A percentile compares a stretch with the other conserved stretches of the same genome.
Conservation (phyloP, 30 jellyfish, hydroid and myxozoan genomes). For the Sanderia malayensis region DNA sequence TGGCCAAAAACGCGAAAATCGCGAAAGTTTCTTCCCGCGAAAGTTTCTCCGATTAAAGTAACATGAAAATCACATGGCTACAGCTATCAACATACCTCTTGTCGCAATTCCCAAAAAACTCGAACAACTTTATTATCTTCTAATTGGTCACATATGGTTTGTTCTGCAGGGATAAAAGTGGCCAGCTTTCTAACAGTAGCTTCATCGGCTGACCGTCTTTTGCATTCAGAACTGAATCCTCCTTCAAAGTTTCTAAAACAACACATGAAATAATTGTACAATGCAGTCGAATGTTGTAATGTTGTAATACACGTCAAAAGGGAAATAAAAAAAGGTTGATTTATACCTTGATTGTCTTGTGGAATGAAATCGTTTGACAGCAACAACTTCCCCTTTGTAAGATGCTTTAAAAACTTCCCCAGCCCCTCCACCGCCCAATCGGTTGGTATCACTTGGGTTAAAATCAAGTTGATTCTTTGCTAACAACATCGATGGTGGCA, state of each 20-base stretch:
- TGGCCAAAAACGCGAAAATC: too few species aligned
- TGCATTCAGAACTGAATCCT: background rate
- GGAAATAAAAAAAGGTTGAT: too few species aligned
- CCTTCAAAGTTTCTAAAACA: background rate
- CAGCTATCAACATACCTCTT: conserved; percentile 92
- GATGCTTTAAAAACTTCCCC: conserved; percentile 82
- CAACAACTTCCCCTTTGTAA: conserved; percentile 53
- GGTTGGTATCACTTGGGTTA: conserved; percentile 62
- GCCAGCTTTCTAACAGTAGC: background rate
- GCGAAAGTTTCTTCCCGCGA: too few species aligned
- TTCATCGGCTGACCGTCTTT: background rate
- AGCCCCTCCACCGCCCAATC: conserved; percentile 92
- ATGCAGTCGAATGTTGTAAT: too few species aligned
- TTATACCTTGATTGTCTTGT: conserved; percentile 65
- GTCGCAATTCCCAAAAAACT: conserved; percentile 90
- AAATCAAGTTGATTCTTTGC: conserved; percentile 45
- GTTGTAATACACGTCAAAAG: too few species aligned
- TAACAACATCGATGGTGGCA: conserved; percentile 56
- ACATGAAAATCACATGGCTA: too few species aligned
- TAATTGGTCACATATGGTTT: conserved; percentile 51
- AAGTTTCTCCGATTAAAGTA: too few species aligned
- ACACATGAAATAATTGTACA: too few species aligned
- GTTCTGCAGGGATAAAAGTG: conserved; percentile 25
- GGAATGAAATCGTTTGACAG: conserved; percentile 83
- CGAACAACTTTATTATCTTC: conserved; percentile 83